These are phyloP conservation scores for Pseudomyrmex sp. DNA, from an alignment of 1,140 invertebrate species.

Conservation along the genomic window DNA sequence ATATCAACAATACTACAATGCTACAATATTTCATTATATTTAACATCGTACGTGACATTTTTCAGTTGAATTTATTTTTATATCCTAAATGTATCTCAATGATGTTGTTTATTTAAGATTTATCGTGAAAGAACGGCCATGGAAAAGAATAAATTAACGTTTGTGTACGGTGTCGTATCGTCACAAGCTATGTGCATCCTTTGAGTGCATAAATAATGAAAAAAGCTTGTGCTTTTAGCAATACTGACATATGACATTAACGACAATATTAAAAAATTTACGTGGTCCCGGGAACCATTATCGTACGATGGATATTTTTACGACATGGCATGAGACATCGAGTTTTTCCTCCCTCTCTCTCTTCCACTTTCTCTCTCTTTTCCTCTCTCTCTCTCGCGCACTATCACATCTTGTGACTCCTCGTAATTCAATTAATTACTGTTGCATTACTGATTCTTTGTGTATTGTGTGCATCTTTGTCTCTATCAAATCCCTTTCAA, in stretches of 20 bases:
- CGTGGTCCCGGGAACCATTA: background rate
- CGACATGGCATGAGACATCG: background rate
- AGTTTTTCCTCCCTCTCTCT: no score
- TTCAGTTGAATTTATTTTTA: constrained; percentile 39
- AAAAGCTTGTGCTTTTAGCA: background rate
- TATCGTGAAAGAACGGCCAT: background rate
- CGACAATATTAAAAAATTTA: constrained; percentile 7
- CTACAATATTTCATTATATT: constrained; percentile 25
- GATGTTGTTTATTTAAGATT: constrained; percentile 32
- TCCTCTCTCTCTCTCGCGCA: background rate
- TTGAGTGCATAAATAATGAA: background rate
- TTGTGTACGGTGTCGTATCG: background rate
- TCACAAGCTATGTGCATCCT: background rate
- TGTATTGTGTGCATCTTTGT: constrained; percentile 27
- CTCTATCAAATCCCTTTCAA: constrained; percentile 21
- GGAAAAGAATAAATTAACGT: constrained; percentile 33
- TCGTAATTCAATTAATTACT: constrained; percentile 42
- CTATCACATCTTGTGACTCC: background rate
- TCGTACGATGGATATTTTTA: background rate
- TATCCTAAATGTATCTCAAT: background rate
- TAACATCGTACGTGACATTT: constrained; percentile 21
- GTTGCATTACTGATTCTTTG: constrained; percentile 30
- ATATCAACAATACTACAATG: background rate
- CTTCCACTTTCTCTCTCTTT: background rate
- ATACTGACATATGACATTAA: background rate